Conservation (phyloP, 2,888 invertebrate species). For the Dione vanillae region DNA sequence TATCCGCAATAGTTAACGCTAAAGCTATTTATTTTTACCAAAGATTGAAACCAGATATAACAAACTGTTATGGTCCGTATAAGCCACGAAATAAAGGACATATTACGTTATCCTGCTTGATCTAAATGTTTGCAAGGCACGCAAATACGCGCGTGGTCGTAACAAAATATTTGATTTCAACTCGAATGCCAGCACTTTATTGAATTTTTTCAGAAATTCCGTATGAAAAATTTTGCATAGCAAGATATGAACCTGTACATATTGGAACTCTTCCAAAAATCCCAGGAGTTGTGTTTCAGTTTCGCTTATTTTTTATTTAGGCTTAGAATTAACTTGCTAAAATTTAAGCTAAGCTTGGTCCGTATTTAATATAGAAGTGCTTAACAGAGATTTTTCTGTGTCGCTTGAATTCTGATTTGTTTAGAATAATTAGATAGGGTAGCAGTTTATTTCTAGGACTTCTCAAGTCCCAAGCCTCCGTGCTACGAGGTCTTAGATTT, state of each 20-base stretch:
- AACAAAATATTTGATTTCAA: conserved; percentile 42
- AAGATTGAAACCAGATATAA: not conserved
- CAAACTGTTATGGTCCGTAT: conserved; percentile 18
- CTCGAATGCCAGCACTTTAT: conserved; percentile 40
- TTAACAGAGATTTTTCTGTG: too few species aligned
- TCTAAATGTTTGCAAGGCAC: conserved; percentile 34
- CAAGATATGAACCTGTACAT: not conserved
- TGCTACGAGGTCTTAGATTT: too few species aligned
- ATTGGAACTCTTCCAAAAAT: not conserved
- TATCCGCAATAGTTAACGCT: conserved; percentile 26
- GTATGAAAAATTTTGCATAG: not conserved
- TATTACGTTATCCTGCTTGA: conserved; percentile 23
- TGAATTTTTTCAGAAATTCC: conserved; percentile 14
- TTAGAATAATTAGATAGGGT: too few species aligned
- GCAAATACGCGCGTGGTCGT: conserved; percentile 35
- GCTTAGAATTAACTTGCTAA: too few species aligned
- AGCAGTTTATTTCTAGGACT: too few species aligned
- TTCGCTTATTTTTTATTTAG: not conserved
- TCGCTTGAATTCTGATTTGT: too few species aligned
- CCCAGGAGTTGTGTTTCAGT: not conserved
- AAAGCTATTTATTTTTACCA: conserved; percentile 24
- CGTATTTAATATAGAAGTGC: too few species aligned
- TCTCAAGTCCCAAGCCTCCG: too few species aligned
- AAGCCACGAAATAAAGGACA: conserved; percentile 15
- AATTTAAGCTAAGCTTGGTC: too few species aligned